A percentile compares a stretch with the other conserved stretches of the same genome.
phyloP scores from a whole-genome alignment of 2,113 vertebrate species.

The Ciconia stormi region DNA sequence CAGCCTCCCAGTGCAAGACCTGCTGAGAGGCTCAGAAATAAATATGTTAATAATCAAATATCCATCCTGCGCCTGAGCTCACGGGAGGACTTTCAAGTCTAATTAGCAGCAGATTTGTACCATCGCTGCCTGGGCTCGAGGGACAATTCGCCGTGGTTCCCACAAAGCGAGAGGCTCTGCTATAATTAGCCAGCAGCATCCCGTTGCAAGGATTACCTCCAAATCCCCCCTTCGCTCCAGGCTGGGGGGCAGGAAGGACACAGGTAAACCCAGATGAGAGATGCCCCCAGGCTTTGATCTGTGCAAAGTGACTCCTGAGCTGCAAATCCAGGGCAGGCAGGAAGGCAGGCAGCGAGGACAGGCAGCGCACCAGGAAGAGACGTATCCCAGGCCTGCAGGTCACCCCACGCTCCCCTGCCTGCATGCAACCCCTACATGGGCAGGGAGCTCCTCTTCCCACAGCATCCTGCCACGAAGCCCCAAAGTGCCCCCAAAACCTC shows the following conservation, averaged over 20 bases:
- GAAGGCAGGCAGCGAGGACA: background rate
- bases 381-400: background rate
- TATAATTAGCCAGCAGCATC: conserved; percentile 32
- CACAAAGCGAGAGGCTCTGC: background rate
- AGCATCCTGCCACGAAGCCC: background rate
- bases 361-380: background rate
- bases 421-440: accelerated
- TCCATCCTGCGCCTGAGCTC: conserved; percentile 23
- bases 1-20: background rate
- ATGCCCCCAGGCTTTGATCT: background rate
- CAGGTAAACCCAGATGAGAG: background rate
- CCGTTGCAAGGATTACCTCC: background rate
- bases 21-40: conserved; percentile 40
- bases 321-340: background rate
- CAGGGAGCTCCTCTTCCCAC: background rate
- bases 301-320: background rate
- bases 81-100: conserved; percentile 60
- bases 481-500: background rate
- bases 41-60: conserved; percentile 58
- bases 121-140: background rate
- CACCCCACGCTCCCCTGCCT: background rate
- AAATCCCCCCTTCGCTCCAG: accelerated
- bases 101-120: conserved; percentile 67
- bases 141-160: background rate
- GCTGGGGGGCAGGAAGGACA: background rate